Conservation (phyloP, 2,888 invertebrate species). For the Chromoteleia sp. region DNA sequence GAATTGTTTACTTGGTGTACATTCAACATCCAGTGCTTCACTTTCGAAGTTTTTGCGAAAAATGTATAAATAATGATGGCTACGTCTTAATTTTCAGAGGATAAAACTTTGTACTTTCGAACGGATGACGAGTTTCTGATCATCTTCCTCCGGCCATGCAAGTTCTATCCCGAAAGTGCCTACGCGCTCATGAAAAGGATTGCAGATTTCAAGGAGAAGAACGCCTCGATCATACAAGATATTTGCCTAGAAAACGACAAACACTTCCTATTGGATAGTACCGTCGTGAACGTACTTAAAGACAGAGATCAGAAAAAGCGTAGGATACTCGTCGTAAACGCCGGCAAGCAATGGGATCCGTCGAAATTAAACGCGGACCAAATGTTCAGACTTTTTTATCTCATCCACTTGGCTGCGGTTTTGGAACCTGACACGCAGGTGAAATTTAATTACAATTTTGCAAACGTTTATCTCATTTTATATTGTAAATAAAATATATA, state of each 20-base stretch:
- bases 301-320: slow-evolving; percentile 91
- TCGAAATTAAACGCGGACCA: slow-evolving; percentile 90
- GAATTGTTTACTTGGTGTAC: too few species aligned
- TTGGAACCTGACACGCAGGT: slow-evolving; percentile 91
- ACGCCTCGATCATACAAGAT: slow-evolving; percentile 88
- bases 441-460: too few species aligned
- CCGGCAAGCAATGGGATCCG: slow-evolving; percentile 92
- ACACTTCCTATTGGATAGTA: slow-evolving; percentile 89
- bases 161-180: slow-evolving; percentile 93
- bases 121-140: slow-evolving; percentile 92
- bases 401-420: slow-evolving; percentile 92
- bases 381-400: slow-evolving; percentile 91
- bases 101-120: slow-evolving; percentile 88
- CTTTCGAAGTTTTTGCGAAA: too few species aligned
- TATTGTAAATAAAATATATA: too few species aligned
- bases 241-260: slow-evolving; percentile 89
- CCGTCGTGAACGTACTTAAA: slow-evolving; percentile 91
- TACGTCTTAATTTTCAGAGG: slow-evolving; percentile 83
- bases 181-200: slow-evolving; percentile 91
- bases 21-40: too few species aligned
- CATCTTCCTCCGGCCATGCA: slow-evolving; percentile 93
- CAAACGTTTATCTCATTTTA: too few species aligned
- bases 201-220: slow-evolving; percentile 91
- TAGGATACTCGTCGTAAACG: slow-evolving; percentile 90
- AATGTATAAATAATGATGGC: too few species aligned